These are phyloP conservation scores for Apantesis nais DNA, from an alignment of 2,888 invertebrate genomes.

Conservation along the genomic window DNA sequence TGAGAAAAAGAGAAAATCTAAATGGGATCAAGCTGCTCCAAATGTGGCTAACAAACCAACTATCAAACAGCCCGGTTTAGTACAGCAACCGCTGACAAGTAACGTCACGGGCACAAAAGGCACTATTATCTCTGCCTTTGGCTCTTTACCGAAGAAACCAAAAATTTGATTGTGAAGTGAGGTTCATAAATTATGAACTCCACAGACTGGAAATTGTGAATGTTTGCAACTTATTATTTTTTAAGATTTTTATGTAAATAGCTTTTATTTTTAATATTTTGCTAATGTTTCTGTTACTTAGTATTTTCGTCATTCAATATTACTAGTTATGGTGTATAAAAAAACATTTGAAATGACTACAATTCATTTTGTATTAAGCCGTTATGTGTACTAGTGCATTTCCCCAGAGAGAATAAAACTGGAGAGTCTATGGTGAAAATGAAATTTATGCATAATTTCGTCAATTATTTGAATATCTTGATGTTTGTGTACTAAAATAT, in stretches of 20 bases:
- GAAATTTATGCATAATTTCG: too few relatives aligned
- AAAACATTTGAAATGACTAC: background rate
- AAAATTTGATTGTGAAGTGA: slow-evolving; percentile 70
- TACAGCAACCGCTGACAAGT: slow-evolving; percentile 91
- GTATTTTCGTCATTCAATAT: background rate
- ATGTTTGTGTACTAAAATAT: too few relatives aligned
- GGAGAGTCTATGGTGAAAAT: too few relatives aligned
- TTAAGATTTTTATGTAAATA: background rate
- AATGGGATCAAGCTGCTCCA: slow-evolving; percentile 95
- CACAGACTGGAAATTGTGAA: background rate
- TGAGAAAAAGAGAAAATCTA: slow-evolving; percentile 94
- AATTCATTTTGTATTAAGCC: background rate
- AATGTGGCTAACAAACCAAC: slow-evolving; percentile 84
- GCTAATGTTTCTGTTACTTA: background rate
- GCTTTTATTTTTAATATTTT: background rate
- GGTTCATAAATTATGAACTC: slow-evolving; percentile 11
- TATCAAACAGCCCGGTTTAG: slow-evolving; percentile 88
- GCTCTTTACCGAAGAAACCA: slow-evolving; percentile 94
- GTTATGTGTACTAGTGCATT: too few relatives aligned
- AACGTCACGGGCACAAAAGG: slow-evolving; percentile 95
- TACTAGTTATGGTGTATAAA: background rate
- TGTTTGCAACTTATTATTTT: background rate
- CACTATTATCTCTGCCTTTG: slow-evolving; percentile 97
- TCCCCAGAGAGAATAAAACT: too few relatives aligned
- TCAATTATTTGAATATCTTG: too few relatives aligned